Evolutionary conservation across 1,140 invertebrate genomes (phyloP), one percentile per base, ranked within the genome.

Genomic region (Diorhabda sublineata): DNA sequence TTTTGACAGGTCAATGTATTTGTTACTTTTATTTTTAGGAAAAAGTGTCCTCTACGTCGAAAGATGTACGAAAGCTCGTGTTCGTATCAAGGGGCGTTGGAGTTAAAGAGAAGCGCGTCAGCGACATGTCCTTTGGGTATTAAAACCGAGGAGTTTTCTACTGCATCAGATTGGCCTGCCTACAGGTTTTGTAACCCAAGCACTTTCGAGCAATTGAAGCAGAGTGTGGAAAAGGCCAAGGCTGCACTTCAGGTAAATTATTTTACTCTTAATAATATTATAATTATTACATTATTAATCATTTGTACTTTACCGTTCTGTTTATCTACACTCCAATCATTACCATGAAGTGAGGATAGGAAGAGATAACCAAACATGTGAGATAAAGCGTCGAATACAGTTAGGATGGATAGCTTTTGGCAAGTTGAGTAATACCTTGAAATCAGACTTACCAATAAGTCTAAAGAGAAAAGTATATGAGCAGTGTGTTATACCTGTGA

Each of bases 1-100:
- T 56, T n/a, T 56, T n/a, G 6, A 2, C 2, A 2, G n/a, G 6
- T 56, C n/a, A 56, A 56, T n/a, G n/a, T 56, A 7, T 6, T 63
- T 45, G 1, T 45, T 7, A 42, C 56, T 71, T 70, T 72, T 47
- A 66, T 79, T 78, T 26, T 3, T 69, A 81, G 80, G 68, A 80
- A 78, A 74, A 81, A 80, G 79, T 80, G 79, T 64, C 75, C 61
- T 26, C 64, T 79, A 41, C 73, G 80, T 26, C 78, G 78, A 42
- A 80, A 77, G 70, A 94, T 94, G 92, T 94, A 94, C 87, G 92
- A 94, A 85, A 93, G 91, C 83, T 90, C 91, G 76, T 94, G 92
- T 84, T 94, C 92, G 81, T 94, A 93, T 84, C 91, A 91, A 80
- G 91, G 77, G 26, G 92, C 91, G 76, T 84, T 94, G 74, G 92